Percentiles rank a stretch among this genome's conserved stretches.
These are phyloP conservation scores for Bufotes viridis DNA, from an alignment of 2,797 vertebrate genomes.

Conservation along the genomic window DNA sequence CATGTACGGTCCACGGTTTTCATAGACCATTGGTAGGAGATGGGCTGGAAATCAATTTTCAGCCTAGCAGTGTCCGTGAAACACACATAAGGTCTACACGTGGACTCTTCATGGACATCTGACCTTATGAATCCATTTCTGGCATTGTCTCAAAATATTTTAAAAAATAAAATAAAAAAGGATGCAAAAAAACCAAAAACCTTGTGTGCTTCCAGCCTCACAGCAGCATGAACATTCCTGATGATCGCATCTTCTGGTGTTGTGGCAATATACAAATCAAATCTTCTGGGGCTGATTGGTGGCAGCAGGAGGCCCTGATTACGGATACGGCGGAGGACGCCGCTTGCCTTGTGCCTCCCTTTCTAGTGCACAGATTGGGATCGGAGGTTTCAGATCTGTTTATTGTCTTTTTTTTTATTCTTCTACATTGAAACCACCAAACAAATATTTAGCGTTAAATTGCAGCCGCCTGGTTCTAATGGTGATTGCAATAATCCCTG, in stretches of 20 bases:
- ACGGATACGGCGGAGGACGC: background rate
- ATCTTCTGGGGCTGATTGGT: constrained; percentile 13
- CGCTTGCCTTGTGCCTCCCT: background rate
- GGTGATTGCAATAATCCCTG: constrained; percentile 45
- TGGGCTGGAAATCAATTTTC: too few species aligned
- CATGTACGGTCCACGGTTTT: too few species aligned
- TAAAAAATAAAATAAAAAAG: too few species aligned
- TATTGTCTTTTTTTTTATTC: background rate
- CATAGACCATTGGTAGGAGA: too few species aligned
- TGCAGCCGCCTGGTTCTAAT: background rate
- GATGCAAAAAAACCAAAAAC: too few species aligned
- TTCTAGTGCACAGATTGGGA: constrained; percentile 7
- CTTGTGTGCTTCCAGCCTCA: background rate
- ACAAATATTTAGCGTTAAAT: constrained; percentile 32
- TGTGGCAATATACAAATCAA: constrained; percentile 23
- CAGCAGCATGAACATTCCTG: background rate
- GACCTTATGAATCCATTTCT: too few species aligned
- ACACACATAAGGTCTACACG: too few species aligned
- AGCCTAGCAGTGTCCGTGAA: too few species aligned
- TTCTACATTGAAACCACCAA: constrained; percentile 22
- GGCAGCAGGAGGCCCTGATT: constrained; percentile 27
- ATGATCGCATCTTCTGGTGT: background rate
- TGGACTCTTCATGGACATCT: too few species aligned
- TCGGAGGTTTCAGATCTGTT: background rate
- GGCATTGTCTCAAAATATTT: too few species aligned